phyloP scores from a whole-genome alignment of 2,888 invertebrate genomes.

The Pharmacophagus antenor region DNA sequence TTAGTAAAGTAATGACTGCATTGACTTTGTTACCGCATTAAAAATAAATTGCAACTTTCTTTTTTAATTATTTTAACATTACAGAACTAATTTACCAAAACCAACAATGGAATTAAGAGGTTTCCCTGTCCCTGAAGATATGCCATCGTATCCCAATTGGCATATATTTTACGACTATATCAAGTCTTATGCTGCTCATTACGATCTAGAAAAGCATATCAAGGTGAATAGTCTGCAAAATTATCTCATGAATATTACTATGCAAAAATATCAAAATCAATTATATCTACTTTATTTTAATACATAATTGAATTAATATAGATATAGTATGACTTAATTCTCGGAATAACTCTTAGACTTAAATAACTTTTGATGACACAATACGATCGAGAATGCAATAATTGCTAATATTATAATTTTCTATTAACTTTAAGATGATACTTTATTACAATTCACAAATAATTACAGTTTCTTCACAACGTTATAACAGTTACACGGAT shows the following conservation, averaged over 20 bases:
- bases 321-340: too few species aligned
- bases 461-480: slow-evolving; percentile 61
- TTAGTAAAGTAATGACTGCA: too few species aligned
- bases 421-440: neutral
- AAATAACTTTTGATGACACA: too few species aligned
- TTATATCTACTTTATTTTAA: too few species aligned
- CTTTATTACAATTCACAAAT: slow-evolving; percentile 1
- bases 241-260: neutral
- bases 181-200: slow-evolving; percentile 56
- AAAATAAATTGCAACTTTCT: too few species aligned
- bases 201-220: slow-evolving; percentile 58
- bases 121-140: slow-evolving; percentile 57
- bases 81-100: slow-evolving; percentile 72
- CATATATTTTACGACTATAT: slow-evolving; percentile 59
- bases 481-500: slow-evolving; percentile 54
- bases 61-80: too few species aligned
- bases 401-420: too few species aligned
- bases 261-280: too few species aligned
- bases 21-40: too few species aligned
- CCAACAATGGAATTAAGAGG: slow-evolving; percentile 67
- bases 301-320: too few species aligned
- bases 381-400: too few species aligned
- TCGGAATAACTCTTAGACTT: too few species aligned
- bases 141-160: slow-evolving; percentile 62
- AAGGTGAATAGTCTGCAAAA: slow-evolving; percentile 53